Percentiles rank a stretch among this genome's conserved stretches.
Evolutionary conservation across 2,113 vertebrate species (phyloP).

Genomic region (Cygnus atratus): DNA sequence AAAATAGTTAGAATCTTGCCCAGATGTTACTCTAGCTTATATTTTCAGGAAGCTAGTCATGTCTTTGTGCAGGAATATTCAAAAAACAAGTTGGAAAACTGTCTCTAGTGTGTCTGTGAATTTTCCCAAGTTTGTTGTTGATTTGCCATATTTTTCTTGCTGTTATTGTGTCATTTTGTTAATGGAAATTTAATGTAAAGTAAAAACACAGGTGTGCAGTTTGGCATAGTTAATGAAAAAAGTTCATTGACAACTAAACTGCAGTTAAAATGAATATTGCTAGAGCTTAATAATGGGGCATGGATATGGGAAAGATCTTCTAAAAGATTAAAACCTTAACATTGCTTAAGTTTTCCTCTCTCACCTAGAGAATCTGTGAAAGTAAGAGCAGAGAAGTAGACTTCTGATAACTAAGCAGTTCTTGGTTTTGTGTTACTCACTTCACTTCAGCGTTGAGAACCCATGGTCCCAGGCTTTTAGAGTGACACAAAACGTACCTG

Average conservation of each 20-base stretch:
- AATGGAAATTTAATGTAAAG: background rate
- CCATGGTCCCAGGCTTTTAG: accelerated
- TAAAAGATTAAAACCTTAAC: background rate
- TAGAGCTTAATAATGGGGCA: background rate
- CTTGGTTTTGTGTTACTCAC: background rate
- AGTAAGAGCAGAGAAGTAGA: background rate
- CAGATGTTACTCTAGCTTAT: background rate
- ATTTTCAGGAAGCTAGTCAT: background rate
- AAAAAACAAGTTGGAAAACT: background rate
- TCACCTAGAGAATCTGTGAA: background rate
- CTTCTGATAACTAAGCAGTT: background rate
- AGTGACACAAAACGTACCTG: background rate
- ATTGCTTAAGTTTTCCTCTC: background rate
- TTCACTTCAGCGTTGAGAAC: background rate
- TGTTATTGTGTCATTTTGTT: background rate
- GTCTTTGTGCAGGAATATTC: background rate
- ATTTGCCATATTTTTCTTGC: background rate
- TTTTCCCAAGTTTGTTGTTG: background rate
- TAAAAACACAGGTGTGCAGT: background rate
- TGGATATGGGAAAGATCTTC: background rate
- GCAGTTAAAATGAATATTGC: background rate
- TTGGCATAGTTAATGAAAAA: background rate
- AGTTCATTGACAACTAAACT: background rate
- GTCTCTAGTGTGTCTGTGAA: background rate
- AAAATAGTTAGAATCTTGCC: background rate